Evolutionary conservation across 2,113 vertebrate genomes (phyloP).

Genomic region (Lophura nycthemera): DNA sequence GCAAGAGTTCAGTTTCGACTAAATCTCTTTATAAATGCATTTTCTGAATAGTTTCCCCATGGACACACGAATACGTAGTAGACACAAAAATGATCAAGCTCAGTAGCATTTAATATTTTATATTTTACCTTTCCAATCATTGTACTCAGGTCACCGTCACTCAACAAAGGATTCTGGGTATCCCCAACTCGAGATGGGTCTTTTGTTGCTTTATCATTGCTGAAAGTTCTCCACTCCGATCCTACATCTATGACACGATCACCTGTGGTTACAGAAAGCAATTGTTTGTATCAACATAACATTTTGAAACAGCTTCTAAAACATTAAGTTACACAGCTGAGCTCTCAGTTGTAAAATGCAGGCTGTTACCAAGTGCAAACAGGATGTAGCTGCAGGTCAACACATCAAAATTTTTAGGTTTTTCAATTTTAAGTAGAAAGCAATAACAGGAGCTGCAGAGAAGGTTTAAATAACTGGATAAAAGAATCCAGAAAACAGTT

Average conservation of each 20-base stretch:
- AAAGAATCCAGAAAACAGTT: not conserved
- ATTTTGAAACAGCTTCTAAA: not conserved
- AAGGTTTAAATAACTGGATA: not conserved
- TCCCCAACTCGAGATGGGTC: constrained; percentile 98
- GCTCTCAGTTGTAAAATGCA: not conserved
- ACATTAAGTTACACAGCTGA: not conserved
- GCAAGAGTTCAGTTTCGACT: not conserved
- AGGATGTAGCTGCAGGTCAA: not conserved
- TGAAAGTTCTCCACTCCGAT: constrained; percentile 99
- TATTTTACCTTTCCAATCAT: constrained; percentile 94
- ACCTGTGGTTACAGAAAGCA: constrained; percentile 79
- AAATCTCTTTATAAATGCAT: not conserved
- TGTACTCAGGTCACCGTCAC: constrained; percentile 95
- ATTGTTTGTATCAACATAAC: not conserved
- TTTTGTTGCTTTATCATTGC: constrained; percentile 98
- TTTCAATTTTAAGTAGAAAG: not conserved
- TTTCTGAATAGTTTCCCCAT: not conserved
- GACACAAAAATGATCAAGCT: not conserved
- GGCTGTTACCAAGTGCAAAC: not conserved
- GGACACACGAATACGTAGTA: not conserved
- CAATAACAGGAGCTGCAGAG: not conserved
- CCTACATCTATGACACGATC: constrained; percentile 98
- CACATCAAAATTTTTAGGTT: not conserved
- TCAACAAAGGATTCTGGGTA: constrained; percentile 95
- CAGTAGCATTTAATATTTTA: not conserved